These are phyloP conservation scores for Molossus molossus DNA, from an alignment of 2,797 vertebrate genomes.

Conservation along the genomic window DNA sequence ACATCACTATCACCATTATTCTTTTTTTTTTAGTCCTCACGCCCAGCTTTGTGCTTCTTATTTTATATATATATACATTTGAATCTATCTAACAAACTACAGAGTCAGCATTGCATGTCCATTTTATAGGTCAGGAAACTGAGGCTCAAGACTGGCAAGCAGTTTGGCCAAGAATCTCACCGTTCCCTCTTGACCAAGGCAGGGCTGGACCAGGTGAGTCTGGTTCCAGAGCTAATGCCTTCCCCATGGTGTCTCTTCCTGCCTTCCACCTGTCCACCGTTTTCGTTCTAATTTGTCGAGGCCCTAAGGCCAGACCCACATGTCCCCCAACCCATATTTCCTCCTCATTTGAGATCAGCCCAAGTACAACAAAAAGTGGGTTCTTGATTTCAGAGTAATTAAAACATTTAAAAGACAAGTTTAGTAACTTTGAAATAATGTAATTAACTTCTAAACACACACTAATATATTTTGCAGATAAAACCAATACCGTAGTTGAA, in stretches of 20 bases:
- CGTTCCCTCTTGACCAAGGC: neutral
- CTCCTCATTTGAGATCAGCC: constrained; percentile 41
- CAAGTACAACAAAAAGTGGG: constrained; percentile 12
- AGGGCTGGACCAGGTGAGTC: neutral
- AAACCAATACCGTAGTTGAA: constrained; percentile 10
- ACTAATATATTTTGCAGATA: constrained; percentile 2
- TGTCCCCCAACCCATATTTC: neutral
- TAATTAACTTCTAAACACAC: constrained; percentile 7
- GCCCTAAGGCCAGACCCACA: neutral
- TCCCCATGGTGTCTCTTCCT: neutral
- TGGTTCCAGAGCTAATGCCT: neutral
- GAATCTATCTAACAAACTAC: neutral
- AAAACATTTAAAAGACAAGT: neutral
- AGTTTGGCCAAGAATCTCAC: neutral
- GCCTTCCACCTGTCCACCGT: neutral
- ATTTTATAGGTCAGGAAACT: neutral
- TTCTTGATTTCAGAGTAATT: constrained; percentile 53
- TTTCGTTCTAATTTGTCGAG: neutral
- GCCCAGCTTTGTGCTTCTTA: neutral
- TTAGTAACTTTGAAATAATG: constrained; percentile 44
- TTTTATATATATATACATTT: neutral
- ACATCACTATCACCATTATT: no score
- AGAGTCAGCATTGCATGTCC: neutral
- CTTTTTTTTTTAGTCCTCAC: neutral
- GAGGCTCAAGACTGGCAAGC: neutral